Base-by-base conservation (phyloP, 2,888 invertebrate species). In the Marasmarcha lunaedactyla region DNA sequence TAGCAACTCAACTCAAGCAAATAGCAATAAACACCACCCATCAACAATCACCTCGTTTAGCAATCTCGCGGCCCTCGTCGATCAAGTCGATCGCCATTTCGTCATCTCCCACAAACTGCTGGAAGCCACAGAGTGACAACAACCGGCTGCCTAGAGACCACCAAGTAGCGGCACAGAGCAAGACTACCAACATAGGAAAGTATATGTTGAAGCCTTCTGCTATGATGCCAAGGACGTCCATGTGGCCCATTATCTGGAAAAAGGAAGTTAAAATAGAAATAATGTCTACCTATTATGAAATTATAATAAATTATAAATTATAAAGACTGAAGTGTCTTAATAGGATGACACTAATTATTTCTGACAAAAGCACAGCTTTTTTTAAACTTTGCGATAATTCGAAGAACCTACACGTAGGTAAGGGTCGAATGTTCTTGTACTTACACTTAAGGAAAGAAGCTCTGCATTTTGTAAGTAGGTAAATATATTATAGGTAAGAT, bases 161-260 rank as follows among this genome's bases (percentile, higher is more conserved):
- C 85, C 95, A 97, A 0, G 98, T 99, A 41, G 97, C 93, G 41
- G 94, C 74, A 61, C 98, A 98, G 52, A 99, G 90, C 33, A 84
- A 37, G 42, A 98, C 87, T 65, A 99, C 97, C 43, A 94, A 89
- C 89, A 98, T 98, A 1, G 99, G 99, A 72, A 99, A 97, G 79
- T 99, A 99, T 40, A 99, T 93, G 78, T 99, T 99, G 84, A 99
- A 98, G 6, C 98, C 98, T 68, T 97, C 94, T 0, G 98, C 93
- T 49, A 99, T 94, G 45, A 99, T 94, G 15, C 94, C 92, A 40
- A 99, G 90, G 0, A 99, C 97, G 71, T 98, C 98, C 97, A 99
- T 95, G 68, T 99, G 98, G 0, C 99, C 99, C 98, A 99, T 99
- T 53, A 97, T 90, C 92, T 91, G 58, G 6, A 53, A 56, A 41